These are phyloP conservation scores for Perdita meconis DNA, from an alignment of 2,888 invertebrate species.

Conservation along the genomic window DNA sequence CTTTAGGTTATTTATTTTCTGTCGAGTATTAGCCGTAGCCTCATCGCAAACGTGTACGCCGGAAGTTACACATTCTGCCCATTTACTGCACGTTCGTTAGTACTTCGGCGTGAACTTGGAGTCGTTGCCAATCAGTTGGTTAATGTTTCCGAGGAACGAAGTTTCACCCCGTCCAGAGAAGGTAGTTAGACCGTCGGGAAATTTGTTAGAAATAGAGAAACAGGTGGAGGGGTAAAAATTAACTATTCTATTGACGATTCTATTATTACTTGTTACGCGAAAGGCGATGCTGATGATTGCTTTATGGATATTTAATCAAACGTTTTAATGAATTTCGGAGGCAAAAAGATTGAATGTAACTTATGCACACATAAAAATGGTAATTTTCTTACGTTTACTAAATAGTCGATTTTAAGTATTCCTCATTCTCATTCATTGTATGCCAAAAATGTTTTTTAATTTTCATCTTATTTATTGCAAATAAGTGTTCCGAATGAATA, in stretches of 20 bases:
- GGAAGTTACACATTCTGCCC: conserved; percentile 45
- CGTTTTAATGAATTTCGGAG: background rate
- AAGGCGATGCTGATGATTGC: background rate
- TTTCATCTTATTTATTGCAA: too few relatives aligned
- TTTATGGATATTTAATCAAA: conserved; percentile 47
- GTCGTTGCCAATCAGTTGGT: conserved; percentile 74
- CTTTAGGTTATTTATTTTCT: conserved; percentile 66
- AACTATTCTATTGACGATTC: background rate
- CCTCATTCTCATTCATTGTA: too few relatives aligned
- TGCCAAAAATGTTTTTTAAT: too few relatives aligned
- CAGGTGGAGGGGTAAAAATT: background rate
- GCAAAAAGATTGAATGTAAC: too few relatives aligned
- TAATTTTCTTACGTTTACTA: too few relatives aligned
- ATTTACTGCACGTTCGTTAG: conserved; percentile 68
- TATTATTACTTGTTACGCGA: conserved; percentile 1
- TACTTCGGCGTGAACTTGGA: conserved; percentile 68
- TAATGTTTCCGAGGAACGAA: conserved; percentile 61
- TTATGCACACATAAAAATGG: too few relatives aligned
- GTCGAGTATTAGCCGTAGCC: conserved; percentile 73
- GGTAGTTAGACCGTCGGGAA: conserved; percentile 26
- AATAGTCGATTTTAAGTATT: too few relatives aligned
- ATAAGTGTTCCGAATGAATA: too few relatives aligned
- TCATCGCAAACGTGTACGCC: conserved; percentile 64
- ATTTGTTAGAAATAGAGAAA: conserved; percentile 21
- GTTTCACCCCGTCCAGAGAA: conserved; percentile 21